A percentile compares a stretch with the other conserved stretches of the same genome.
Evolutionary conservation across 1,140 invertebrate genomes (phyloP).

Genomic region (Nylanderia fulva): DNA sequence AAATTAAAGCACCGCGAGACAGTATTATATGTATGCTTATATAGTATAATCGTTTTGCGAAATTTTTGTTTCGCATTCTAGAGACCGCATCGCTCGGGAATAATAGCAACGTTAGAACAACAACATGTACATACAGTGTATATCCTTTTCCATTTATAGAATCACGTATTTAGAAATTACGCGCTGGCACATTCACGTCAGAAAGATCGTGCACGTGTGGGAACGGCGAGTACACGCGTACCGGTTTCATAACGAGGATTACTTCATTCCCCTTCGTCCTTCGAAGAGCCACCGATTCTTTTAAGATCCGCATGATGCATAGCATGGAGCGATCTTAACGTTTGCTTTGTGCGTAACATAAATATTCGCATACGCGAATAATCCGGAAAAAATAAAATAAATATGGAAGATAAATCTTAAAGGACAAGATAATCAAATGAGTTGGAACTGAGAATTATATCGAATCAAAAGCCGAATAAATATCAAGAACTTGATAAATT

Average conservation of each 20-base stretch:
- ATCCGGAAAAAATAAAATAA: background rate
- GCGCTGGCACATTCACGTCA: constrained; percentile 61
- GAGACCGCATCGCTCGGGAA: background rate
- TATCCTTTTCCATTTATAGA: constrained; percentile 54
- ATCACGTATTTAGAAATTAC: constrained; percentile 74
- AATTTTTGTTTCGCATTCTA: background rate
- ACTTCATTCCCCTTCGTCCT: constrained; percentile 75
- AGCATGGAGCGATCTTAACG: constrained; percentile 1
- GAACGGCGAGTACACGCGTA: constrained; percentile 66
- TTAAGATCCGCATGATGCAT: constrained; percentile 13
- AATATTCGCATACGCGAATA: background rate
- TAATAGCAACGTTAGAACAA: background rate
- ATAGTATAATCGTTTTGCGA: background rate
- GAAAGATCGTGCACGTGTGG: constrained; percentile 60
- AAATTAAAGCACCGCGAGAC: background rate
- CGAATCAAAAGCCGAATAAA: background rate
- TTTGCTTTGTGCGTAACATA: background rate
- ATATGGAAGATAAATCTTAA: background rate
- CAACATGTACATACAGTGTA: background rate
- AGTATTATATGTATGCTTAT: background rate
- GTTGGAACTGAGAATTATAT: background rate
- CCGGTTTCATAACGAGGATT: constrained; percentile 75
- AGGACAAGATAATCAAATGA: background rate
- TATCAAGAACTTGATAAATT: no score
- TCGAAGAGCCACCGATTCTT: constrained; percentile 64